A percentile compares a stretch with the other conserved stretches of the same genome.
These are phyloP conservation scores for Anomalospiza imberbis DNA, from an alignment of 2,797 vertebrate genomes.

Conservation along the genomic window DNA sequence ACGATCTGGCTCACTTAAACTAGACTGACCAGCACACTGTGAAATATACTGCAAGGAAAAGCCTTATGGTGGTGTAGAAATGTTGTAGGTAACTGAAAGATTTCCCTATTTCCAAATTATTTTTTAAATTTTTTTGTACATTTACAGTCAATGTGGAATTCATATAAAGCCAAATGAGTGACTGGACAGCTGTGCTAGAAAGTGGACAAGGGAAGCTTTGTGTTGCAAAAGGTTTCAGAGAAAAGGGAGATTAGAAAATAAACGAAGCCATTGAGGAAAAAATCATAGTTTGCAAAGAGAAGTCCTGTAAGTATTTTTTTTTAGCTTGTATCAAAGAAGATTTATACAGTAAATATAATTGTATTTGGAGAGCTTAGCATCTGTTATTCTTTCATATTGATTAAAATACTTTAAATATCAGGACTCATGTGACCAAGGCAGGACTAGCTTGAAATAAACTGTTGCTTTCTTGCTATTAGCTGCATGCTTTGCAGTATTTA, in stretches of 20 bases:
- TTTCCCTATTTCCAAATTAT: neutral
- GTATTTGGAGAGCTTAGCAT: slow-evolving; percentile 10
- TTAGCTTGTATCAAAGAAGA: neutral
- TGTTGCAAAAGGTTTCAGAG: neutral
- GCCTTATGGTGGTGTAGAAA: neutral
- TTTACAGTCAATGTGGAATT: neutral
- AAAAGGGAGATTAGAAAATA: neutral
- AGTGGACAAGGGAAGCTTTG: neutral
- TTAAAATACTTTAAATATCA: slow-evolving; percentile 56
- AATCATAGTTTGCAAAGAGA: neutral
- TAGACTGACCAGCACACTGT: neutral
- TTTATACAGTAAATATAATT: slow-evolving; percentile 28
- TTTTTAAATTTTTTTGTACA: accelerated
- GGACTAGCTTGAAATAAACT: neutral
- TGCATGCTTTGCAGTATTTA: neutral
- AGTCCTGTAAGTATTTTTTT: neutral
- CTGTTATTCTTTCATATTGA: slow-evolving; percentile 49
- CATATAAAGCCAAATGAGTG: neutral
- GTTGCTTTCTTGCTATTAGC: neutral
- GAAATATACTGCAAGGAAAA: neutral
- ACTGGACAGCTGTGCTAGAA: neutral
- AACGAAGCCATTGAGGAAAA: neutral
- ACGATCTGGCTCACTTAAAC: neutral
- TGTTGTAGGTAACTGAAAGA: neutral
- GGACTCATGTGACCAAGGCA: neutral